Evolutionary conservation across 2,797 vertebrate genomes (phyloP).

Genomic region (Sarcoramphus papa): DNA sequence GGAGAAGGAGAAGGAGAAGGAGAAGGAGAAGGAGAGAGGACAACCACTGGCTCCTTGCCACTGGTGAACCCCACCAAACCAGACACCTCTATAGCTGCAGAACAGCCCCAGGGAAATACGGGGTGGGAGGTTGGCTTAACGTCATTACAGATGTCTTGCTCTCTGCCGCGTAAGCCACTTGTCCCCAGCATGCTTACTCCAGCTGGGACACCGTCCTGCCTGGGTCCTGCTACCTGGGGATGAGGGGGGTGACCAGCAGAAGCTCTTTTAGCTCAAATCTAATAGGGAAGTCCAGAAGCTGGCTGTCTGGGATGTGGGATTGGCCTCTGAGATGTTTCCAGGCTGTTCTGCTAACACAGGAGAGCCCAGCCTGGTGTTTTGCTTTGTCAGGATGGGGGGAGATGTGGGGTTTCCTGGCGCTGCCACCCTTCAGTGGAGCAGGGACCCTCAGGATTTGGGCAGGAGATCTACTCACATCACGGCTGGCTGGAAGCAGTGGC

Average conservation of each 20-base stretch:
- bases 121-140: fast-evolving
- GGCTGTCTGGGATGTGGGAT: not conserved
- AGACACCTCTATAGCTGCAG: not conserved
- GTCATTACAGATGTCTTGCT: not conserved
- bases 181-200: not conserved
- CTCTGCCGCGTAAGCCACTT: not conserved
- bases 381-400: not conserved
- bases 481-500: constrained; percentile 28
- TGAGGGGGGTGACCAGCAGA: not conserved
- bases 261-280: not conserved
- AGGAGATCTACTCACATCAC: constrained; percentile 65
- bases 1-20: not conserved
- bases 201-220: not conserved
- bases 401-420: not conserved
- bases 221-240: not conserved
- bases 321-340: not conserved
- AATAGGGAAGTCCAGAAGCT: not conserved
- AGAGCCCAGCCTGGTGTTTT: not conserved
- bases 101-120: not conserved
- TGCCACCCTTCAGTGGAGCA: not conserved
- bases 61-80: not conserved
- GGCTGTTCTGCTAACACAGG: not conserved
- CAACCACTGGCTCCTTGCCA: not conserved
- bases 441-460: not conserved
- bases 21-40: not conserved